These are phyloP conservation scores for Sarcophaga peregrina DNA, from an alignment of 1,140 invertebrate species.

Conservation along the genomic window DNA sequence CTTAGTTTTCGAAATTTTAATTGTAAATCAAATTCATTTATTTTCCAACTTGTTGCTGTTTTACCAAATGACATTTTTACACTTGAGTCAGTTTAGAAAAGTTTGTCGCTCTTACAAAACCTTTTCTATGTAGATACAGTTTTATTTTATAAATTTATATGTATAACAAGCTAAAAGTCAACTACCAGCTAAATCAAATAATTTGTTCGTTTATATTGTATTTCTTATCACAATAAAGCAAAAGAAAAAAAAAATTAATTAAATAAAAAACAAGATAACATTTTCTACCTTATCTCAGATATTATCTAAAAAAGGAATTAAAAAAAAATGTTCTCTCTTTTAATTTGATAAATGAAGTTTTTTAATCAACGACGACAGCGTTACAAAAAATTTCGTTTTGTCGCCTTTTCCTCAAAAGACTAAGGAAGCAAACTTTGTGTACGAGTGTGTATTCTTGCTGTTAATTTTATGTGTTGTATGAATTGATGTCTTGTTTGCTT, in stretches of 20 bases:
- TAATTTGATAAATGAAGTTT: not conserved
- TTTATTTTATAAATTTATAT: too few relatives aligned
- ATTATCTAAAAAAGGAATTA: slow-evolving; percentile 4
- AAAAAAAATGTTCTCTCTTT: not conserved
- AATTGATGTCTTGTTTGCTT: not conserved
- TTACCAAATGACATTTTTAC: too few relatives aligned
- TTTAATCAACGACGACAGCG: not conserved
- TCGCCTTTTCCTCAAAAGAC: slow-evolving; percentile 6
- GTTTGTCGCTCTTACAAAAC: too few relatives aligned
- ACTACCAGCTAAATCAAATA: not conserved
- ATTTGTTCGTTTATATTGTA: not conserved
- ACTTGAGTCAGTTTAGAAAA: too few relatives aligned
- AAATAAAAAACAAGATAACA: slow-evolving; percentile 16
- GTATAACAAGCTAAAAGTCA: not conserved
- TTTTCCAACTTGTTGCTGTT: not conserved
- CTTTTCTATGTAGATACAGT: too few relatives aligned
- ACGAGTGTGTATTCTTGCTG: not conserved
- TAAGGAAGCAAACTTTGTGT: slow-evolving; percentile 31
- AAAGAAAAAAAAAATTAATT: too few relatives aligned
- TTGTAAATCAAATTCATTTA: not conserved
- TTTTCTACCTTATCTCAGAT: not conserved
- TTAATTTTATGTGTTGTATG: not conserved
- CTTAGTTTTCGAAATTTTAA: slow-evolving; percentile 13
- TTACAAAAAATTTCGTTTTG: too few relatives aligned
- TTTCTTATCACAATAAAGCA: not conserved